Evolutionary conservation across 1,140 invertebrate species (phyloP), one percentile per base, ranked within the genome.

Genomic region (Cotesia typhae): DNA sequence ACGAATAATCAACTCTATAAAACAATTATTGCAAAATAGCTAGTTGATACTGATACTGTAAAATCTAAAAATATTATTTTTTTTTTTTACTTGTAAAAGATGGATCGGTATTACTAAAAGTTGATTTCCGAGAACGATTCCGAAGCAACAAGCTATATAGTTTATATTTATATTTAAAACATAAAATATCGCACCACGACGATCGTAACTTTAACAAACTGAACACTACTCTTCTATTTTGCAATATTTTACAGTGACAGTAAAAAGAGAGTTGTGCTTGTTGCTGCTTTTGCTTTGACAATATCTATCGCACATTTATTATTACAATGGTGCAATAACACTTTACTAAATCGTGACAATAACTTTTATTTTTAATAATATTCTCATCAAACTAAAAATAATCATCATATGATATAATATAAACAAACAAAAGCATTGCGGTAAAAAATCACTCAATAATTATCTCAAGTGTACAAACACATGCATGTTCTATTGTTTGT

Each of bases 221-320:
- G 17, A 67, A 67, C 66, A 28, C 51, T 67, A 67, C 41, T 67
- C 47, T 20, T 67, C 66, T 55, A 67, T 67, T 67, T 67, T 53
- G 51, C 66, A 67, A 67, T 67, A 67, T 67, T 67, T 67, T 55
- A 67, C 66, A 67, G 47, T 67, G 66, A 67, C 66, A 67, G 51
- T 67, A 36, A 55, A 47, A 67, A 36, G 66, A 67, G 51, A 67
- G 36, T 53, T 67, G 66, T 67, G 63, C 41, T 51, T 65, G 63
- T 67, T 52, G 47, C 41, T 47, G 41, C 66, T 67, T 67, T 66
- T 47, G 64, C 64, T 66, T 28, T 47, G 47, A 66, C 47, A 67
- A 53, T 53, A 55, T 67, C 28, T n/a, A 17, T 55, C 47, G 41
- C 41, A 47, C 41, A 47, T 47, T 47, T 47, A 47, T 47, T 47